Base-by-base conservation (phyloP, 2,888 invertebrate species). In the Melinopterus prodromus region DNA sequence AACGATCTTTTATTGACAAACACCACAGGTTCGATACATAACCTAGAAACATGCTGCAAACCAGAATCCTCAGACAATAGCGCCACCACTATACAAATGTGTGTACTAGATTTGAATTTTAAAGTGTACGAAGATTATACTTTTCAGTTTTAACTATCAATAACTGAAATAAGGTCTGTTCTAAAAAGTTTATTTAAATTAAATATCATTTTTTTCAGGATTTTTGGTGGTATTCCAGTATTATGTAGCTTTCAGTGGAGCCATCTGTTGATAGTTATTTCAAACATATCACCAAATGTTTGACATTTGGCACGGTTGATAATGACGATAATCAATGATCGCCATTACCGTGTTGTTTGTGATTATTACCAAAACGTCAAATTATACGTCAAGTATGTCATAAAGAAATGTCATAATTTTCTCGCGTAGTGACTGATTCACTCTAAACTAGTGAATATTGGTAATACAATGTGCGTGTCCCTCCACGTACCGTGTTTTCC, bases 391-490 rank as follows among this genome's bases (percentile, higher is more conserved):
- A 77, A 77, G n/a, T n/a, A 77, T 69, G 77, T 69, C 16, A 70
- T 35, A 69, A 69, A 70, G 16, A 77, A 77, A 77, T 36, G 37
- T 74, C 74, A 36, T 35, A 6, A 77, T 69, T 77, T 12, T 77
- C 70, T 35, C 38, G 12, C 53, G n/a, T 14, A 14, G 77, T 69
- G 16, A 26, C 77, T 16, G 16, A 69, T 16, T 15, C 70, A 35
- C n/a, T 15, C 15, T 53, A 26, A 69, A 80, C 38, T 36, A 35
- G 53, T 16, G 38, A 53, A 16, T 71, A 71, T 35, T 26, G 26
- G 71, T 74, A 16, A 76, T 80, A 80, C 78, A 76, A 80, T 80
- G 80, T 80, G 38, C 77, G 72, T 78, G 69, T 72, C 36, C 6
- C 15, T 75, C 53, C 37, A 3, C n/a, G 35, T n/a, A 74, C 74